These are phyloP conservation scores for Delia radicum DNA, from an alignment of 1,140 invertebrate species.

Conservation along the genomic window DNA sequence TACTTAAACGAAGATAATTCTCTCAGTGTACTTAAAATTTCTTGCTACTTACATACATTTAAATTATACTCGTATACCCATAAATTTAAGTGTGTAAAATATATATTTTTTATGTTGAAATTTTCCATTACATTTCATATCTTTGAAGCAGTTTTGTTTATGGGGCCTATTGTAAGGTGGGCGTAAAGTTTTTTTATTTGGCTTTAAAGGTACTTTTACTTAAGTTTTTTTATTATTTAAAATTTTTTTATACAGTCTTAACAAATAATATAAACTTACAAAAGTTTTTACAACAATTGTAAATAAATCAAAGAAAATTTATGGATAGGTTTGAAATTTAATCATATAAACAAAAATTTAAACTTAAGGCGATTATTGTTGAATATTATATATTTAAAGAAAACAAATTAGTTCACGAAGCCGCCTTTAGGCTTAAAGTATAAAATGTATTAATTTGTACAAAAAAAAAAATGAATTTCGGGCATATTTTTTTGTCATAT, in stretches of 20 bases:
- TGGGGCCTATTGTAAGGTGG: not conserved
- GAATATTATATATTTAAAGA: no score
- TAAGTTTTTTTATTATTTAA: not conserved
- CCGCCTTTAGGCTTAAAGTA: no score
- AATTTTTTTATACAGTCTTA: not conserved
- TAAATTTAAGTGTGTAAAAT: not conserved
- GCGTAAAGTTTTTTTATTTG: no score
- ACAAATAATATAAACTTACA: not conserved
- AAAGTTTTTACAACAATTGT: not conserved
- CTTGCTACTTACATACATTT: not conserved
- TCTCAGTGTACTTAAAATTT: not conserved
- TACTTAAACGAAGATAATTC: no score
- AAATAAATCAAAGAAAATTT: not conserved
- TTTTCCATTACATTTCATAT: not conserved
- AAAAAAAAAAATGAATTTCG: no score
- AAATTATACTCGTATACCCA: not conserved
- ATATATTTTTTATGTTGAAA: not conserved
- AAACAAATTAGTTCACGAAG: no score
- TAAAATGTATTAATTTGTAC: no score
- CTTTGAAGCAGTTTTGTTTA: not conserved
- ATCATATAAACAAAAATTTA: no score
- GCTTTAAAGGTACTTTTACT: not conserved
- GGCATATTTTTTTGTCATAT: no score
- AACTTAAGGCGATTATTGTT: no score
- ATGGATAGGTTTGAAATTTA: no score